These are phyloP conservation scores for Anguilla pacifica DNA, from an alignment of 2,797 vertebrate genomes.

Conservation along the genomic window DNA sequence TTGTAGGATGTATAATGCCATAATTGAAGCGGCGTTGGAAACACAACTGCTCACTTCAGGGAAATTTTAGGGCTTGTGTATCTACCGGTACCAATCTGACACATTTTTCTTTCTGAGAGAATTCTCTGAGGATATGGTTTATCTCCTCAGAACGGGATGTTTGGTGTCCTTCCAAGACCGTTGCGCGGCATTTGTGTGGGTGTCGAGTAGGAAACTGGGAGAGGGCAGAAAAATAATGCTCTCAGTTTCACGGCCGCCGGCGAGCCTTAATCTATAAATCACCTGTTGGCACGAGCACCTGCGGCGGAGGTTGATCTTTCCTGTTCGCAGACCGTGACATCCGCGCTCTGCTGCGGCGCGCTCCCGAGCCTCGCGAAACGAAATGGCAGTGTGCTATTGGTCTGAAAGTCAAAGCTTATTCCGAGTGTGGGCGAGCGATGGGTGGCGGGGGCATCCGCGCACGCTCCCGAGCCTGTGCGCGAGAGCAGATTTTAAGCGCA, in stretches of 20 bases:
- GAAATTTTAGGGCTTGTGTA: not conserved
- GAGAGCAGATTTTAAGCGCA: not conserved
- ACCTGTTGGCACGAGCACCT: constrained; percentile 19
- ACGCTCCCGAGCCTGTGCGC: not conserved
- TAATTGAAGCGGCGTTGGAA: not conserved
- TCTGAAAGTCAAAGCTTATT: not conserved
- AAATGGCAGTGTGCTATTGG: not conserved
- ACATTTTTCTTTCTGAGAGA: not conserved
- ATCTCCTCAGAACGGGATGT: not conserved
- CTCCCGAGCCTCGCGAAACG: not conserved
- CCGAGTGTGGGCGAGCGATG: constrained; percentile 11
- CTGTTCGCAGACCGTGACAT: constrained; percentile 4
- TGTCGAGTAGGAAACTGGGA: not conserved
- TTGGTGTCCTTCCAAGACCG: not conserved
- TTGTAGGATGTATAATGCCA: constrained; percentile 8
- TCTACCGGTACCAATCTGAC: not conserved
- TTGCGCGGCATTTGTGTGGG: constrained; percentile 9
- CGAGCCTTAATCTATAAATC: constrained; percentile 11
- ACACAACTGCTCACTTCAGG: not conserved
- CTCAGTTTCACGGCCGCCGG: constrained; percentile 1
- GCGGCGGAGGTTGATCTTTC: constrained; percentile 13
- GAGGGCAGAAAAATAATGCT: not conserved
- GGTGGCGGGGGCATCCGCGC: not conserved
- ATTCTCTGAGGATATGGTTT: constrained; percentile 3
- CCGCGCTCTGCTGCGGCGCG: not conserved